A percentile compares a stretch with the other conserved stretches of the same genome.
phyloP scores from a whole-genome alignment of 1,140 invertebrate species.

The Babylonia areolata region DNA sequence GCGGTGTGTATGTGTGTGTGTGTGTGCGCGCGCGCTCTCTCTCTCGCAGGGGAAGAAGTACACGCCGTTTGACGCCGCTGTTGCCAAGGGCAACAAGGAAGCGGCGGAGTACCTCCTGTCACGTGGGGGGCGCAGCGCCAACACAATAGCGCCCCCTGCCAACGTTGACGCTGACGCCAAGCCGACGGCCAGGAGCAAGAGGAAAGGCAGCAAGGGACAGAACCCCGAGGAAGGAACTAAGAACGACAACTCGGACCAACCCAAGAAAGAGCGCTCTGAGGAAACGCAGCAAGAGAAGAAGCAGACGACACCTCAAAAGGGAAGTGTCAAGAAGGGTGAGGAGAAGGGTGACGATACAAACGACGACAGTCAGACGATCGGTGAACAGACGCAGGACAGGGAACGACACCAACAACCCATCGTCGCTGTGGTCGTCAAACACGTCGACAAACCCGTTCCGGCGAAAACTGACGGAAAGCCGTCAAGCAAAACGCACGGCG shows the following conservation, averaged over 20 bases:
- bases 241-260: constrained; percentile 29
- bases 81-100: constrained; percentile 88
- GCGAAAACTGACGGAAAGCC: not conserved
- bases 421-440: not conserved
- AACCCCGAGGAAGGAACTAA: constrained; percentile 50
- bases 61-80: constrained; percentile 93
- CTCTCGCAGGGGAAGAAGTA: constrained; percentile 78
- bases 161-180: constrained; percentile 43
- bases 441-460: not conserved
- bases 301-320: constrained; percentile 55
- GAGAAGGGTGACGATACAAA: not conserved
- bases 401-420: not conserved
- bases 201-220: constrained; percentile 56
- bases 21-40: too few relatives aligned
- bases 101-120: constrained; percentile 95
- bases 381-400: not conserved
- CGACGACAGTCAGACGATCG: not conserved
- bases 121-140: constrained; percentile 82
- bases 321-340: constrained; percentile 38
- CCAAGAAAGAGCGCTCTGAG: constrained; percentile 34
- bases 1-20: not conserved
- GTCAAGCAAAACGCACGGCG: not conserved
- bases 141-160: constrained; percentile 22
- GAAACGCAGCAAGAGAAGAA: constrained; percentile 34
- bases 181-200: not conserved